Conservation (phyloP, 2,797 vertebrate species). For the Coreius guichenoti region DNA sequence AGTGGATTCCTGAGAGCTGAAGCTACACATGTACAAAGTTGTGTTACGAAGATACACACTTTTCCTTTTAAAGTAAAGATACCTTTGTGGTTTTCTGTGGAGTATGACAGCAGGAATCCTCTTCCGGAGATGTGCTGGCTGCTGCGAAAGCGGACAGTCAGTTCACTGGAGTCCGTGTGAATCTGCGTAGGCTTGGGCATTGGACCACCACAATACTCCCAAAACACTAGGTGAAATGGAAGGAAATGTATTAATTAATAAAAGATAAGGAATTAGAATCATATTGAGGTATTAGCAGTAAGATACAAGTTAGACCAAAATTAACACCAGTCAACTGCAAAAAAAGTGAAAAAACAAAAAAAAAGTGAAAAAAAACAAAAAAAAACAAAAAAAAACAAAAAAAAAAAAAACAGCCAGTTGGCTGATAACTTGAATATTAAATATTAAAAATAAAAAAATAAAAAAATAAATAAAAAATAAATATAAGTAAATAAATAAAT, state of each 20-base stretch:
- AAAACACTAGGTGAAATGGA: slow-evolving; percentile 62
- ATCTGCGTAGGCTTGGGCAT: slow-evolving; percentile 73
- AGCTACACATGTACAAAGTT: not conserved
- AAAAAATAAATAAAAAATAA: too few relatives aligned
- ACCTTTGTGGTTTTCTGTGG: slow-evolving; percentile 85
- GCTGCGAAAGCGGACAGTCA: slow-evolving; percentile 82
- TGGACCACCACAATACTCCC: slow-evolving; percentile 78
- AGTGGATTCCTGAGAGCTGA: not conserved
- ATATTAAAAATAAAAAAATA: too few relatives aligned
- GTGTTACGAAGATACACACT: not conserved
- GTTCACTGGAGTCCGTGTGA: slow-evolving; percentile 78
- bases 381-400: not conserved
- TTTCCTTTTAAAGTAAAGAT: slow-evolving; percentile 29
- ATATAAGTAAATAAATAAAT: not conserved
- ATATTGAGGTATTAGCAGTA: not conserved
- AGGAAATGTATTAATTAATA: not conserved
- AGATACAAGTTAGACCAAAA: not conserved
- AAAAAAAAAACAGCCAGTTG: not conserved
- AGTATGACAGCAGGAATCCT: slow-evolving; percentile 86
- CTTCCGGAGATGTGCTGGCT: slow-evolving; percentile 83
- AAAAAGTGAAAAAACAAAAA: not conserved
- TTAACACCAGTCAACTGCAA: not conserved
- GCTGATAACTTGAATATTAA: not conserved
- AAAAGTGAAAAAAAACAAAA: not conserved
- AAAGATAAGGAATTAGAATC: not conserved